These are phyloP conservation scores for Tenthredo notha DNA, from an alignment of 2,888 invertebrate species.

Conservation along the genomic window DNA sequence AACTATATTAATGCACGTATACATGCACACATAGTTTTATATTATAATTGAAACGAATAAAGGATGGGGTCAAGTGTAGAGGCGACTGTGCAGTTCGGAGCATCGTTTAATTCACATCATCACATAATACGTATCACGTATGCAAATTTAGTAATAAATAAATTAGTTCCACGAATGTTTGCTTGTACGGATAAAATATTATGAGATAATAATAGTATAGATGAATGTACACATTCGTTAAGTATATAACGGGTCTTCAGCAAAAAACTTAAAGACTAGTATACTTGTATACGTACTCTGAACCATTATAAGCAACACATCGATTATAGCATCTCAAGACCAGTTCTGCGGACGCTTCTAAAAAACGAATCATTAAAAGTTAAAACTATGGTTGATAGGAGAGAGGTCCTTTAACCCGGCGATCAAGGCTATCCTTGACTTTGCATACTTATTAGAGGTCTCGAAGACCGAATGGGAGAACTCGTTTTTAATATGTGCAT, in stretches of 20 bases:
- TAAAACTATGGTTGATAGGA: not conserved
- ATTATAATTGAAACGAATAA: not conserved
- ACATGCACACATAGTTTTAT: not conserved
- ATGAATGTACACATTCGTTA: not conserved
- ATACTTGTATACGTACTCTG: not conserved
- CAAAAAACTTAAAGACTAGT: not conserved
- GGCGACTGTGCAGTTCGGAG: not conserved
- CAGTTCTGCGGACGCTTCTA: not conserved
- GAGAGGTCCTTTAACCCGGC: not conserved
- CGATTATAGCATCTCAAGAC: not conserved
- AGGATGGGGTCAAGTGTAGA: constrained; percentile 11
- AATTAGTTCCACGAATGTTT: not conserved
- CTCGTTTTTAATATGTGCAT: not conserved
- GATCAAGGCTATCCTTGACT: not conserved
- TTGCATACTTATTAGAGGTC: not conserved
- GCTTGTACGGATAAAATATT: not conserved
- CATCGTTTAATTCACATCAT: constrained; percentile 4
- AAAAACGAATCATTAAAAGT: not conserved
- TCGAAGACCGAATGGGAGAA: not conserved
- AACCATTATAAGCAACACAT: not conserved
- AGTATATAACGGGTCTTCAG: not conserved
- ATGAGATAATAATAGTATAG: not conserved
- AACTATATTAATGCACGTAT: not conserved
- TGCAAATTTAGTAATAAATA: not conserved
- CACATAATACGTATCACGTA: not conserved